Base-by-base conservation (phyloP, 2,888 invertebrate genomes). In the Microlaimidae sp. region DNA sequence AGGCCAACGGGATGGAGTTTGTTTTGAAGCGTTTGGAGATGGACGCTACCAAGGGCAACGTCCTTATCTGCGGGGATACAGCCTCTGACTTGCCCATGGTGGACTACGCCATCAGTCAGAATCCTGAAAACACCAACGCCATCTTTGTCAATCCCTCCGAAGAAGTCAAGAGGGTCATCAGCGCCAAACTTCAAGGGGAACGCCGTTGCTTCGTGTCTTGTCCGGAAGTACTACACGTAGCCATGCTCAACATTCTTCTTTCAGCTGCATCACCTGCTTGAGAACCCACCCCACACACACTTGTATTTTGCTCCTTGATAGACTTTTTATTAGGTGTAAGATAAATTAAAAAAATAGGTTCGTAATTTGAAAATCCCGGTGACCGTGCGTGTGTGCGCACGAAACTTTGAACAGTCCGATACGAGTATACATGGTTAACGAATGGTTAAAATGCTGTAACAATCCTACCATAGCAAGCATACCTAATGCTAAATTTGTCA, bases 1-100 rank as follows among this genome's bases (percentile, higher is more conserved):
- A 54, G 51, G 54, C 51, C 2, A 24, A 19, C 21, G 54, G 54
- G 2, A 46, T 52, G 2, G 59, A 65, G 38, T 49, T 59, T 1
- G 49, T 62, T 32, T 17, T 54, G 43, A 23, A 28, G 4, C 17
- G 19, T 13, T n/a, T 51, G 42, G 3, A 32, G 3, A 5, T 29
- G 26, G 4, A 27, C 25, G 17, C 51, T 7, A 13, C 28, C 5
- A 26, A 52, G 2, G 32, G 53, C n/a, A 25, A 21, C 13, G 63
- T 69, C 4, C 58, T 67, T 45, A 63, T 67, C 45, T 67, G 66
- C 46, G 68, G 68, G 5, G 68, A 68, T 53, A 68, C 68, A 17
- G 41, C 53, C 1, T 62, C 62, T 49, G 68, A 68, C 51, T 51
- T 68, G 32, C 69, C 69, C 28, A 68, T 68, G 68, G 58, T 68